Conservation (phyloP, 2,888 invertebrate species). For the Aphodius granarius region DNA sequence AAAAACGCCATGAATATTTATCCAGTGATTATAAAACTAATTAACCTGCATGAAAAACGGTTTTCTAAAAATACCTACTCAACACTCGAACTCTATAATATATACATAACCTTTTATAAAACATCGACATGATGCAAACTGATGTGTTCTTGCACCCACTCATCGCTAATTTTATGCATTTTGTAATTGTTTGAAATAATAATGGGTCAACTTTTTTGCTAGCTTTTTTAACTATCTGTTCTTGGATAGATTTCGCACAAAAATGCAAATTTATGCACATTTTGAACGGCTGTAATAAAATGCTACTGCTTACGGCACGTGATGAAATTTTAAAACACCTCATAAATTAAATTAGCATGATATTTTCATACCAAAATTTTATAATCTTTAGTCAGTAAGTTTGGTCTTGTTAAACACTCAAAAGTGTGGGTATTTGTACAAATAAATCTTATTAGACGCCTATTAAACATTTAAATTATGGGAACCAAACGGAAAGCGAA, state of each 20-base stretch:
- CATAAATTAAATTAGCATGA: neutral
- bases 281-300: neutral
- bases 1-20: constrained; percentile 14
- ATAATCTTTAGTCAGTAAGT: too few relatives aligned
- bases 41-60: constrained; percentile 1
- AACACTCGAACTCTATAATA: too few relatives aligned
- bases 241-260: neutral
- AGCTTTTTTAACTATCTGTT: too few relatives aligned
- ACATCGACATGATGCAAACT: neutral
- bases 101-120: neutral
- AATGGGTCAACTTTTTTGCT: too few relatives aligned
- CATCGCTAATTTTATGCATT: neutral
- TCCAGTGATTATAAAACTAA: constrained; percentile 2
- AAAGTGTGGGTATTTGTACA: neutral
- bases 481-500: neutral
- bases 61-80: constrained; percentile 11
- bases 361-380: too few relatives aligned
- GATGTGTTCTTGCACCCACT: neutral
- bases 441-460: neutral
- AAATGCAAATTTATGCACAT: neutral
- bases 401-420: too few relatives aligned
- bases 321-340: neutral
- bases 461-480: neutral
- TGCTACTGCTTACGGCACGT: neutral
- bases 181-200: neutral